Evolutionary conservation across 2,797 vertebrate species (phyloP), one percentile per base, ranked within the genome.

Genomic region (Sylvilagus floridanus): DNA sequence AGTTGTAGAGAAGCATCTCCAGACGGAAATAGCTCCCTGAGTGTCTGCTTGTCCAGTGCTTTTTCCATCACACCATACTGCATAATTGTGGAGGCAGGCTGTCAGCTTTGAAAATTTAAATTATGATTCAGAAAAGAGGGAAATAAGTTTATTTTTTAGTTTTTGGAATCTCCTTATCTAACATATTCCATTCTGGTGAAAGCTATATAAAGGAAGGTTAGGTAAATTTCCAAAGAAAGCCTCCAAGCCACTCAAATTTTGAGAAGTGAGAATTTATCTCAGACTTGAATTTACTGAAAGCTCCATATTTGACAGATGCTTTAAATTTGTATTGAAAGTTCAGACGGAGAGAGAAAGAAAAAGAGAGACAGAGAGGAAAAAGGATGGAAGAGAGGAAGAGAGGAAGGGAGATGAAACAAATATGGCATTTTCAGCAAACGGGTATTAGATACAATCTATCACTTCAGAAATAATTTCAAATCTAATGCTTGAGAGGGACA

Each of bases 321-420:
- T 96, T 94, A 88, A 95, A 91, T 88, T 95, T 77, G 82, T 93
- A 87, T 66, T 68, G 69, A 91, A 96, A 88, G 50, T 83, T 94
- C 52, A 69, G 22, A 52, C 30, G 82, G 50, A 75, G 13, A 73
- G 35, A 37, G n/a, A 71, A 19, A 75, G 28, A 65, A 52, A 28
- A 63, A 78, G 37, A 83, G 30, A 7, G 3, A 30, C 68, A 1
- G 17, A 54, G 35, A n/a, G 5, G 17, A 32, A 28, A 24, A 24
- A 24, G 7, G 12, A 24, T 30, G 14, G 32, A 26, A 71, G 9
- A 2, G 2, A 65, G 32, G 14, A 21, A 24, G n/a, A 0, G 28
- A 54, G 28, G 30, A 13, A 21, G 21, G 4, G 1, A 66, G 4
- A 75, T 16, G 12, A 71, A 92, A 65, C 21, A 57, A 76, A 37